Evolutionary conservation across 2,797 vertebrate species (phyloP), one percentile per base, ranked within the genome.

Genomic region (Stomatorhinus walkeri): DNA sequence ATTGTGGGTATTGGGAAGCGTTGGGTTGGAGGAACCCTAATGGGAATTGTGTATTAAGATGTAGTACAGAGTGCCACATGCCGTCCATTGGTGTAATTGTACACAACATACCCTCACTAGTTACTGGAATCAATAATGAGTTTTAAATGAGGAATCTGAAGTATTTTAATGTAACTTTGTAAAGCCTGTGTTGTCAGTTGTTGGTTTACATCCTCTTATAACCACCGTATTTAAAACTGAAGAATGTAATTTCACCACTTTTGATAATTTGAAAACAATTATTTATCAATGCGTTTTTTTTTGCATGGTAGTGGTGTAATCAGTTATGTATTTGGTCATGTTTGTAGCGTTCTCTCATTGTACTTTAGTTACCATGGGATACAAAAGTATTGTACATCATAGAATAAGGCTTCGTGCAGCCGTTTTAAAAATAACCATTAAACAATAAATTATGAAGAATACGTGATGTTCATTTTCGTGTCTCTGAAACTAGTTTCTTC

Each of bases 181-280:
- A 46, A 51, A 52, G 43, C 22, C 88, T 89, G 52, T 91, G 52
- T 91, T 72, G 88, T 87, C 84, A 90, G 90, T 89, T 88, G 49
- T n/a, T 56, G 32, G 51, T 87, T 87, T 87, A 59, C 32, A n/a
- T 56, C 28, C 7, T 87, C 89, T 88, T 84, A 36, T 89, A 46
- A 68, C 91, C 85, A 87, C 59, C 83, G 87, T 86, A 64, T 10
- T 90, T 88, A 91, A 89, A 84, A 49, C 32, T 28, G 87, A 68
- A 85, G 24, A 54, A 85, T 52, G 84, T 87, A 87, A 87, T 56
- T 59, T 87, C 32, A 85, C 48, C 83, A 48, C 83, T 51, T n/a
- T 43, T 87, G 52, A 10, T 61, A 8, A 14, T 59, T 56, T 56
- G 8, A 1, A 54, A 86, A 36, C 7, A 56, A 56, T 56, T n/a